Evolutionary conservation across 2,888 invertebrate species (phyloP).

Genomic region (Coleophora deauratella): DNA sequence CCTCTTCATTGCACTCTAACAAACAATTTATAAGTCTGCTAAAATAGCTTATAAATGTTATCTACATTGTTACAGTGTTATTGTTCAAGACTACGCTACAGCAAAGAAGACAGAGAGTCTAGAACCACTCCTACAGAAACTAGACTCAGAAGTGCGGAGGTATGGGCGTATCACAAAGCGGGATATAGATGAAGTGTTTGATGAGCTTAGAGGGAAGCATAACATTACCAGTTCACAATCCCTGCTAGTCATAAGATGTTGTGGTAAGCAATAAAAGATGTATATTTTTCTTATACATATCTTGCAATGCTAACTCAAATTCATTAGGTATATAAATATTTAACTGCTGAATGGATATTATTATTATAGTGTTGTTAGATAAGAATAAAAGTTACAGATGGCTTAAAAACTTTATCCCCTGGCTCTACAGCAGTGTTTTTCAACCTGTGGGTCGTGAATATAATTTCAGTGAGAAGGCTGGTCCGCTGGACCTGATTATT

Average conservation of each 20-base stretch:
- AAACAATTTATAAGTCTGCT: no score
- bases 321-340: no score
- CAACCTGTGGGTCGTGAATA: no score
- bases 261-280: constrained; percentile 74
- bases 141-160: constrained; percentile 81
- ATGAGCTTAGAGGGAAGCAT: constrained; percentile 79
- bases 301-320: no score
- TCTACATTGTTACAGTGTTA: constrained; percentile 58
- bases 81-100: constrained; percentile 69
- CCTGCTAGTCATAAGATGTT: constrained; percentile 85
- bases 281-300: no score
- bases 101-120: constrained; percentile 74
- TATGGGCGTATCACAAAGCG: constrained; percentile 81
- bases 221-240: constrained; percentile 86
- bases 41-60: constrained; percentile 4
- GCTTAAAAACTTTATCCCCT: no score
- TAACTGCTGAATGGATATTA: no score
- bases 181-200: constrained; percentile 86
- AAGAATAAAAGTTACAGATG: not conserved
- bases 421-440: no score
- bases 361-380: no score
- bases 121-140: constrained; percentile 77
- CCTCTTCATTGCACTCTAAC: no score
- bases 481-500: no score
- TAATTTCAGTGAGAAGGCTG: no score